phyloP scores from a whole-genome alignment of 2,797 vertebrate genomes.

The Bucorvus abyssinicus region DNA sequence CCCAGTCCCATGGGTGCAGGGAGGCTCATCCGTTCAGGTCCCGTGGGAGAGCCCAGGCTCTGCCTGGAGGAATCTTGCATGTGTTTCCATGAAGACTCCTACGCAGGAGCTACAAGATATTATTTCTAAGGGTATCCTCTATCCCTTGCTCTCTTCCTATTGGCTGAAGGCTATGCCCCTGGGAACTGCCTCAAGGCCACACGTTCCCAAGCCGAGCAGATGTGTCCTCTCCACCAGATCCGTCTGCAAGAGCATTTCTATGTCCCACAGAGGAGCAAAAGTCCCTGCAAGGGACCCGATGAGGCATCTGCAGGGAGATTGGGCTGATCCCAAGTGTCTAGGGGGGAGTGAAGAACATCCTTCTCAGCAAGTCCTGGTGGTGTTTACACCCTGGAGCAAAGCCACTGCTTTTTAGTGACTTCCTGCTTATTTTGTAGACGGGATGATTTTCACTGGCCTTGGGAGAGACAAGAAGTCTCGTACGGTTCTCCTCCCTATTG shows the following conservation, averaged over 20 bases:
- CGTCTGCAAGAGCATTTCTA: background rate
- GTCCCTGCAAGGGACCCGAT: background rate
- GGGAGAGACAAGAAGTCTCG: background rate
- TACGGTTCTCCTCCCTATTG: background rate
- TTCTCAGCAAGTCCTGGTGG: background rate
- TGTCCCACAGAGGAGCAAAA: background rate
- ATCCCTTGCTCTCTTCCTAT: background rate
- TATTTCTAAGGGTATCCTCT: background rate
- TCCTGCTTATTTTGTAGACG: background rate
- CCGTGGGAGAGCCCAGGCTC: background rate
- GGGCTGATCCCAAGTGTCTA: background rate
- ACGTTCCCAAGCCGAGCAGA: background rate
- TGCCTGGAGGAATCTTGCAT: background rate
- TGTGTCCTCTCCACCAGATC: background rate
- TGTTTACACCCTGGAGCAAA: background rate
- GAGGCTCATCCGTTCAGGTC: rapidly evolving
- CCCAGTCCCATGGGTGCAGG: rapidly evolving
- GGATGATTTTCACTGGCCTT: background rate
- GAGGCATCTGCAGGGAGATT: background rate
- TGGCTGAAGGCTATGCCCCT: rapidly evolving
- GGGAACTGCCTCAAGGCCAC: background rate
- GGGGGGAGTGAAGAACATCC: background rate
- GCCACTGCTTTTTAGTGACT: background rate
- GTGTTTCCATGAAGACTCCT: background rate
- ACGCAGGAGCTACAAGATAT: background rate